These are phyloP conservation scores for Haemorhous mexicanus DNA, from an alignment of 2,113 vertebrate genomes.

Conservation along the genomic window DNA sequence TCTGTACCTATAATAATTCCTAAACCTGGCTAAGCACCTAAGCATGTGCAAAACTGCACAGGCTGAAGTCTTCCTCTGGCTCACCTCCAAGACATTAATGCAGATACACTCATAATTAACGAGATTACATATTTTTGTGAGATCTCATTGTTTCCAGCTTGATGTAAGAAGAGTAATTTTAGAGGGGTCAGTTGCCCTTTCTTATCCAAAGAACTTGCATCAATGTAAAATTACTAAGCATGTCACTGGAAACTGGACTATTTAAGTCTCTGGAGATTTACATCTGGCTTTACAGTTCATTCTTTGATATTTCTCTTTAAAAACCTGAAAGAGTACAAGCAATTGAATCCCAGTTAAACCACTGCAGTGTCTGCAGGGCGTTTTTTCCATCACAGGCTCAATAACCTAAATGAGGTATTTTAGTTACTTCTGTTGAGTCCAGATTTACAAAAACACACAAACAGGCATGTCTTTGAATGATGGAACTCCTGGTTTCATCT, in stretches of 20 bases:
- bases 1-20: background rate
- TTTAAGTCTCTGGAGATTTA: conserved; percentile 33
- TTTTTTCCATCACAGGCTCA: background rate
- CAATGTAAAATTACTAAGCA: conserved; percentile 22
- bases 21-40: background rate
- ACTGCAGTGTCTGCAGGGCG: background rate
- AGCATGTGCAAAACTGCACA: background rate
- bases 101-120: background rate
- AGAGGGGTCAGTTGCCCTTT: background rate
- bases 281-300: conserved; percentile 37
- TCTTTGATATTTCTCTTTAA: conserved; percentile 27
- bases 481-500: background rate
- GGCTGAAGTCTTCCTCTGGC: background rate
- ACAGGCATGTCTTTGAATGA: background rate
- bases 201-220: background rate
- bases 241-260: conserved; percentile 12
- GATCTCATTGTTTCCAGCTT: background rate
- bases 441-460: background rate
- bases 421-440: background rate
- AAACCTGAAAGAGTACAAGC: conserved; percentile 1
- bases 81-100: background rate
- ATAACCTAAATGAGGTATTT: background rate
- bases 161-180: background rate
- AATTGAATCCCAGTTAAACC: conserved; percentile 12
- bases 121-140: background rate